These are phyloP conservation scores for Sebastes umbrosus DNA, from an alignment of 2,797 vertebrate genomes.

Conservation along the genomic window DNA sequence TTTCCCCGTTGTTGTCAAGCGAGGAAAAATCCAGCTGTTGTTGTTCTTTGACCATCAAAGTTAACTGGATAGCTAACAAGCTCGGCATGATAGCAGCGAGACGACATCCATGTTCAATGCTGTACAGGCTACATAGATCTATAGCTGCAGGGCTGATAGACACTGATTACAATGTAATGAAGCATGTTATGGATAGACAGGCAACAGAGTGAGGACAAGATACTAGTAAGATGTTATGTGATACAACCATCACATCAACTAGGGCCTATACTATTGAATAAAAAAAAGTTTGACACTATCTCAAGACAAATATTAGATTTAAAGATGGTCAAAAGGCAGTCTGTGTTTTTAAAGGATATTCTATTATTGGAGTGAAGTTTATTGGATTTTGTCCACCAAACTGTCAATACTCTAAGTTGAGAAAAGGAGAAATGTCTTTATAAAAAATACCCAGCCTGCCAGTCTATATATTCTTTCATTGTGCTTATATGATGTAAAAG, in stretches of 20 bases:
- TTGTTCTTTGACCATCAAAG: neutral
- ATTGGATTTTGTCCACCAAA: neutral
- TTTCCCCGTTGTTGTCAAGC: slow-evolving; percentile 6
- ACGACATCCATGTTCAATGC: neutral
- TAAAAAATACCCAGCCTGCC: neutral
- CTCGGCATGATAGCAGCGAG: neutral
- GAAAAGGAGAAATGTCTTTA: neutral
- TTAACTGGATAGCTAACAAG: slow-evolving; percentile 15
- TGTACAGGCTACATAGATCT: neutral
- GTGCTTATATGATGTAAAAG: accelerated
- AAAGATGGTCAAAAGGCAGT: neutral
- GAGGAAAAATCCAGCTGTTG: neutral
- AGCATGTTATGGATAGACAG: neutral
- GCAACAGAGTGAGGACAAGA: neutral
- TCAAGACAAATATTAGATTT: neutral
- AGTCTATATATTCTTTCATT: neutral
- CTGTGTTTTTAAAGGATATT: neutral
- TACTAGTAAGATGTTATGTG: neutral
- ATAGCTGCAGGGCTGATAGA: neutral
- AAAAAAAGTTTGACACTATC: neutral
- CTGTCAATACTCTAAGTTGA: neutral
- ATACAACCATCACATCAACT: neutral
- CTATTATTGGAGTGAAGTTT: neutral
- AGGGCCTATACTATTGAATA: neutral
- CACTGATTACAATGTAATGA: neutral